Evolutionary conservation across 2,797 vertebrate genomes (phyloP).

Genomic region (Halcyon chelicuti): DNA sequence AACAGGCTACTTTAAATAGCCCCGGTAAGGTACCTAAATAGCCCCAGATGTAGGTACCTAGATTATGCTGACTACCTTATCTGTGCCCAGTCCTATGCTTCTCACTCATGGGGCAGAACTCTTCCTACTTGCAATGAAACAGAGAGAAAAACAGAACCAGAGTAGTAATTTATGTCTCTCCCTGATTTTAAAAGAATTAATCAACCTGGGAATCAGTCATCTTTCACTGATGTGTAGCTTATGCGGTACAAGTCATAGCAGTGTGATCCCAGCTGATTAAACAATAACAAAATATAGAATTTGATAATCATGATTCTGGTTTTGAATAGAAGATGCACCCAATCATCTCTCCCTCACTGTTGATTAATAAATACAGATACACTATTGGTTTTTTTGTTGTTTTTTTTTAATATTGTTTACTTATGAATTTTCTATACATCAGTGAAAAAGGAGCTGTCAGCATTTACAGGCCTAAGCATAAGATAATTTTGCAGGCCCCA

Average conservation of each 20-base stretch:
- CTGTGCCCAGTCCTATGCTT: neutral
- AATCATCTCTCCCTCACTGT: too few species aligned
- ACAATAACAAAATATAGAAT: too few species aligned
- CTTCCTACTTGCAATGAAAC: neutral
- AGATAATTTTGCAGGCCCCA: conserved; percentile 28
- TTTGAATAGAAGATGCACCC: too few species aligned
- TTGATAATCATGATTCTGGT: too few species aligned
- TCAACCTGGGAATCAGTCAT: neutral
- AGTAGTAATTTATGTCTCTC: neutral
- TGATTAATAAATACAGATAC: too few species aligned
- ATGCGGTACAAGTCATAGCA: too few species aligned
- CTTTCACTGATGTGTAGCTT: neutral
- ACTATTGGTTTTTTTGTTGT: too few species aligned
- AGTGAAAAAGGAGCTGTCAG: neutral
- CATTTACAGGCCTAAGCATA: neutral
- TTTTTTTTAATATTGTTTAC: too few species aligned
- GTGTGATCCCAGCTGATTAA: too few species aligned
- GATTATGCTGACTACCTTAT: neutral
- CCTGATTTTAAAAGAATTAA: neutral
- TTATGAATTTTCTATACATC: neutral
- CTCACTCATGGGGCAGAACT: neutral
- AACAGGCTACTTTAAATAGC: neutral
- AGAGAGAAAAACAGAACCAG: neutral
- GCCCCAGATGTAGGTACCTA: neutral
- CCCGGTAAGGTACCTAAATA: neutral